phyloP scores from a whole-genome alignment of 2,888 invertebrate genomes.

The Tetranychus piercei region DNA sequence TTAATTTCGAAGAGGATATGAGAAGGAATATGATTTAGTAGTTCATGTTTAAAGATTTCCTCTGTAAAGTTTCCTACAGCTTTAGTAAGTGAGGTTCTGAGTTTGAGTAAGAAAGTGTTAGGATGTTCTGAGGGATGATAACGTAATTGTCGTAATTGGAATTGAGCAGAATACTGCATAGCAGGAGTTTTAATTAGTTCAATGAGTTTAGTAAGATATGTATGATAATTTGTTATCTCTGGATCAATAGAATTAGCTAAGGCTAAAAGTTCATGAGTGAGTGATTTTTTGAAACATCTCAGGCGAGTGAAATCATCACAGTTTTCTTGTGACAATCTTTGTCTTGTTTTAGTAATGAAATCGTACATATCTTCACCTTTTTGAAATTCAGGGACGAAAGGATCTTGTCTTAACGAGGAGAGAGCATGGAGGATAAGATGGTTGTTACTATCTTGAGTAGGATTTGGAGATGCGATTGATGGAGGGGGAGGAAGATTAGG shows the following conservation, averaged over 20 bases:
- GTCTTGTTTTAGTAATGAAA: background rate
- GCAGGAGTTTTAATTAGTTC: background rate
- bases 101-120: background rate
- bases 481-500: background rate
- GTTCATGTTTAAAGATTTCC: too few relatives aligned
- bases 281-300: background rate
- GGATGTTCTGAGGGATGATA: background rate
- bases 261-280: background rate
- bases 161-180: background rate
- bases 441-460: background rate
- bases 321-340: background rate
- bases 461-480: background rate
- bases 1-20: too few relatives aligned
- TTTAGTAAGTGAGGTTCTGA: background rate
- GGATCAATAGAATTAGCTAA: background rate
- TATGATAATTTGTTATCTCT: background rate
- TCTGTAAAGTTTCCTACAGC: background rate
- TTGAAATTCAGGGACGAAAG: background rate
- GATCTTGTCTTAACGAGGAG: background rate
- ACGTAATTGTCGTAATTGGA: background rate
- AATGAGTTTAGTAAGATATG: background rate
- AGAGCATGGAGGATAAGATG: background rate
- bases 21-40: too few relatives aligned
- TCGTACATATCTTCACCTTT: background rate
- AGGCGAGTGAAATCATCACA: background rate